phyloP scores from a whole-genome alignment of 2,888 invertebrate genomes.

The Stictocephala bisonia region DNA sequence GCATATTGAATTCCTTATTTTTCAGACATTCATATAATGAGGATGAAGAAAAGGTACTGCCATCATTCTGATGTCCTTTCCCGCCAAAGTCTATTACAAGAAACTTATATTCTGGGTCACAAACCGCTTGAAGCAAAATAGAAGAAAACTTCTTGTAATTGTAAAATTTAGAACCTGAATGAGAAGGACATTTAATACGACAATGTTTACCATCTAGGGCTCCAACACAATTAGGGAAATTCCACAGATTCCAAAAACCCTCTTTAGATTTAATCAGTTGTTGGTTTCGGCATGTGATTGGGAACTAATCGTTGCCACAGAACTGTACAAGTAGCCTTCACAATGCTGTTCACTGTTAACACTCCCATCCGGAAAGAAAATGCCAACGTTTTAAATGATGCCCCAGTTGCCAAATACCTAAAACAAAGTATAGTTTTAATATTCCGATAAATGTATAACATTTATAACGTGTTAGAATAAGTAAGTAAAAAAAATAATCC shows the following conservation, averaged over 20 bases:
- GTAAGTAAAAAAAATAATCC: no score
- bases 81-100: neutral
- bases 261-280: neutral
- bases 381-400: neutral
- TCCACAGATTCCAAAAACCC: neutral
- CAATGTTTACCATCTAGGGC: slow-evolving; percentile 20
- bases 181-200: neutral
- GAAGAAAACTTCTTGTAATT: slow-evolving; percentile 30
- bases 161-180: slow-evolving; percentile 13
- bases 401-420: slow-evolving; percentile 31
- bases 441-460: no score
- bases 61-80: neutral
- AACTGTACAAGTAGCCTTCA: neutral
- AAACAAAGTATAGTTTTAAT: no score
- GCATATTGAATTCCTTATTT: slow-evolving; percentile 2
- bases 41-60: slow-evolving; percentile 14
- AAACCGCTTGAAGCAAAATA: slow-evolving; percentile 22
- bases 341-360: neutral
- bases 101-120: slow-evolving; percentile 24
- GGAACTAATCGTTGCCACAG: neutral
- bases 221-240: slow-evolving; percentile 16
- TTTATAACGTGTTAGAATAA: no score
- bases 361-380: neutral
- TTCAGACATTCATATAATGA: neutral
- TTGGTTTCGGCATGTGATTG: neutral